Base-by-base conservation (phyloP, 2,113 vertebrate species). In the Corythornis madagascariensis region DNA sequence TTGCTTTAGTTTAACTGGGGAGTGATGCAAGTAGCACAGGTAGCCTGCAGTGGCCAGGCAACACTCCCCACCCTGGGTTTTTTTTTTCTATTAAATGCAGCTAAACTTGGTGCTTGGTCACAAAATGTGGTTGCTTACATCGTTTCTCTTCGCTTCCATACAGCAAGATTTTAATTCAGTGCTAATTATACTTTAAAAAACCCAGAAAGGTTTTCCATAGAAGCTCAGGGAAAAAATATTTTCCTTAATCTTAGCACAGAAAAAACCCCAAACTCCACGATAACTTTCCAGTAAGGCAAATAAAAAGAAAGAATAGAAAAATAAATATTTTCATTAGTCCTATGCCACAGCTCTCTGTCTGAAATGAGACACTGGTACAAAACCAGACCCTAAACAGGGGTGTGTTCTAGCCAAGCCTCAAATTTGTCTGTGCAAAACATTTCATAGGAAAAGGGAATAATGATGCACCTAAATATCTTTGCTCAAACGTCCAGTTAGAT, bases 1-100 rank as follows among this genome's bases (percentile, higher is more conserved):
- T 93, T 81, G 86, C 61, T 81, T 73, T 78, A 69, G 79, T 92
- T 92, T 91, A 92, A 90, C 85, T 78, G 72, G 28, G 89, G 42
- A 83, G 79, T 61, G 88, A 75, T 80, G 89, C 79, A 57, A 88
- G 89, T 48, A 64, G 28, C 87, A 35, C 86, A 72, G 87, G 83
- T 88, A 75, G 38, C 43, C 79, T 92, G 69, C 70, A 43, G n/a
- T 7, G 17, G 22, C 57, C 14, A 16, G 12, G 15, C n/a, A 75
- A 20, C 10, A 2, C 7, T 61, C 6, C 11, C 38, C 61, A 47
- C 31, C 40, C 24, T 45, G 43, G 43, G 43, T 3, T 45, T 45
- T 24, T 65, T 19, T 16, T 75, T 89, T 38, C 56, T 40, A 72
- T 67, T 75, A 92, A 77, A 83, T 88, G 61, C 83, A n/a, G 22